A percentile compares a stretch with the other conserved stretches of the same genome.
These are phyloP conservation scores for Tryphoninae sp. DNA, from an alignment of 2,888 invertebrate species.

Conservation along the genomic window DNA sequence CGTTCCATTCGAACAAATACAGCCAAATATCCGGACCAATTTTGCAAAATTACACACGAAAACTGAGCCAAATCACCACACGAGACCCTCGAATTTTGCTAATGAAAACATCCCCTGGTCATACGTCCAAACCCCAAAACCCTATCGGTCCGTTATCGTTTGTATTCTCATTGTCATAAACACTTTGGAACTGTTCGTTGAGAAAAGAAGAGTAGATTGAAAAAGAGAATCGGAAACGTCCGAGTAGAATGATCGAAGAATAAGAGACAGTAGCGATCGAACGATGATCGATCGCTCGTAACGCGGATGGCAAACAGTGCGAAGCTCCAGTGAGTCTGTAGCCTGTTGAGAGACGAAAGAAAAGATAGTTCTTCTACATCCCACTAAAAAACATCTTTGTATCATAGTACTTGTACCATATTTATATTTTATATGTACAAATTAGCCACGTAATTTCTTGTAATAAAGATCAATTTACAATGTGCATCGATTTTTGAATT, in stretches of 20 bases:
- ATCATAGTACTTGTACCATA: conserved; percentile 80
- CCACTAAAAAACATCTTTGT: conserved; percentile 75
- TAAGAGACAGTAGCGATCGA: conserved; percentile 21
- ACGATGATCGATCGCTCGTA: conserved; percentile 25
- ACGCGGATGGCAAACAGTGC: conserved; percentile 55
- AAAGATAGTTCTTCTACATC: conserved; percentile 69
- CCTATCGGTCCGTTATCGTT: conserved; percentile 48
- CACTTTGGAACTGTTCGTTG: conserved; percentile 53
- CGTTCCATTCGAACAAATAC: conserved; percentile 7
- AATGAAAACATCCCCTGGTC: conserved; percentile 4
- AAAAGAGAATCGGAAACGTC: conserved; percentile 23
- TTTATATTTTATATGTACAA: conserved; percentile 81
- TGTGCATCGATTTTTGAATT: conserved; percentile 64
- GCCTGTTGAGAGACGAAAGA: conserved; percentile 49
- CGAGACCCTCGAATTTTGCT: conserved; percentile 18
- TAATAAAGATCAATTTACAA: conserved; percentile 81
- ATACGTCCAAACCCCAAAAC: conserved; percentile 44
- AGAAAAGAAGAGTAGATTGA: conserved; percentile 27
- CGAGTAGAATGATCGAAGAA: conserved; percentile 39
- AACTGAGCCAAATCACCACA: conserved; percentile 13
- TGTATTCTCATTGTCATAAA: conserved; percentile 47
- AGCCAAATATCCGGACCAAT: neutral
- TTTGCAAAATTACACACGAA: neutral
- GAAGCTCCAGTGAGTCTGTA: conserved; percentile 56
- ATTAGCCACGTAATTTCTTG: conserved; percentile 81